Percentiles rank a stretch among this genome's conserved stretches.
Evolutionary conservation across 2,797 vertebrate species (phyloP).

Genomic region (Halcyon smyrnensis): DNA sequence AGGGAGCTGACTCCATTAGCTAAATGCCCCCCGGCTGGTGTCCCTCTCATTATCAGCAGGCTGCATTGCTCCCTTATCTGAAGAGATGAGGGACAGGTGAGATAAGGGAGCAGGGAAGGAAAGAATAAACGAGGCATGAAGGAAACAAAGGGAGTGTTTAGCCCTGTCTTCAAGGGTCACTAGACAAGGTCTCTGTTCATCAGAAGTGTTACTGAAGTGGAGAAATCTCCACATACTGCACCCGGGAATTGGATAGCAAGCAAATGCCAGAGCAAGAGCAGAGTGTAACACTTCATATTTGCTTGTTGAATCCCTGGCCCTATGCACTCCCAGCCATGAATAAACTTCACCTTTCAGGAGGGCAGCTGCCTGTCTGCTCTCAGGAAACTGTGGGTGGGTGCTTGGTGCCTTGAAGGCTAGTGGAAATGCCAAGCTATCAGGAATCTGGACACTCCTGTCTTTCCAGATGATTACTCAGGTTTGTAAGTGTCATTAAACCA

Average conservation of each 20-base stretch:
- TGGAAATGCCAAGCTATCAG: not conserved
- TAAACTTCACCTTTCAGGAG: not conserved
- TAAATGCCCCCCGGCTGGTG: slow-evolving; percentile 25
- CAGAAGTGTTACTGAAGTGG: not conserved
- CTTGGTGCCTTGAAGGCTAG: not conserved
- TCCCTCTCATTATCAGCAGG: not conserved
- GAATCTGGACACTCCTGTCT: slow-evolving; percentile 35
- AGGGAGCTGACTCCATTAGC: not conserved
- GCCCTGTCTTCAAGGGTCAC: not conserved
- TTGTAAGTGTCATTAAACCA: not conserved
- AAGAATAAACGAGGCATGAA: slow-evolving; percentile 13
- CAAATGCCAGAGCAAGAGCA: not conserved
- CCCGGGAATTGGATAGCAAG: not conserved
- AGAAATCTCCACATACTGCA: not conserved
- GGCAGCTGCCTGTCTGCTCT: not conserved
- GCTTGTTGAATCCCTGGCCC: not conserved
- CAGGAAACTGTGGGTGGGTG: not conserved
- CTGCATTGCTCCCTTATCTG: slow-evolving; percentile 52
- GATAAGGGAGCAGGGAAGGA: slow-evolving; percentile 17
- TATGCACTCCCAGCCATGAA: not conserved
- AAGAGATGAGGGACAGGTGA: not conserved
- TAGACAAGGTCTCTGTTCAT: not conserved
- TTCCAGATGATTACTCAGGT: not conserved
- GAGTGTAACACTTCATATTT: not conserved
- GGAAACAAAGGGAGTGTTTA: slow-evolving; percentile 17